These are phyloP conservation scores for Cuniculus paca DNA, from an alignment of 2,797 vertebrate species.

Conservation along the genomic window DNA sequence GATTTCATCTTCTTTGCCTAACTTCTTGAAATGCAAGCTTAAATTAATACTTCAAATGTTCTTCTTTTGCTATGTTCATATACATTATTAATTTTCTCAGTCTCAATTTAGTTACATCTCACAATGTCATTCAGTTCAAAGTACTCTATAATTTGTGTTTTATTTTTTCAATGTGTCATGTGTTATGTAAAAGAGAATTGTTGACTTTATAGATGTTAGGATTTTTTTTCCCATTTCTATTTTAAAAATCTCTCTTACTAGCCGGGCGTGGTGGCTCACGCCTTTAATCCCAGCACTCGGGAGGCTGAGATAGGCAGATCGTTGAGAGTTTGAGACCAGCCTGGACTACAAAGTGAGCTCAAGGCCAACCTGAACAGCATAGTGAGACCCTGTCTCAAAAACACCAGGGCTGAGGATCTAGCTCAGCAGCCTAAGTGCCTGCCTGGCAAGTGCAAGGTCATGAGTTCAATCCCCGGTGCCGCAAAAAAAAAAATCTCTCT, in stretches of 20 bases:
- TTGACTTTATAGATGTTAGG: neutral
- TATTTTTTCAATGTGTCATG: neutral
- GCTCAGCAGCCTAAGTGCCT: too few species aligned
- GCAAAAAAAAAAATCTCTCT: too few species aligned
- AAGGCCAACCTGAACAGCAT: too few species aligned
- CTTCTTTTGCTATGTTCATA: neutral
- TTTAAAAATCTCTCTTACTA: neutral
- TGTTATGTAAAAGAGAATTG: neutral
- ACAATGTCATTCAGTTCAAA: neutral
- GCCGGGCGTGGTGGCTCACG: too few species aligned
- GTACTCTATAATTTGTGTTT: neutral
- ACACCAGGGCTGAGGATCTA: too few species aligned
- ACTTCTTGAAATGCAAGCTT: neutral
- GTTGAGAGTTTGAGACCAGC: too few species aligned
- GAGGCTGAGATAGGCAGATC: too few species aligned
- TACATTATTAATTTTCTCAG: neutral
- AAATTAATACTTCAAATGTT: neutral
- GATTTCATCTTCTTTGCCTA: neutral
- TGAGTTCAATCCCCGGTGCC: too few species aligned
- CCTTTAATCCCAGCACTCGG: too few species aligned
- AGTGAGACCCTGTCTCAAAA: too few species aligned
- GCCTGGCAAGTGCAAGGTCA: too few species aligned
- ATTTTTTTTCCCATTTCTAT: neutral
- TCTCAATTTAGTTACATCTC: neutral
- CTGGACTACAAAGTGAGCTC: too few species aligned